Percentiles rank a stretch among this genome's conserved stretches.
These are phyloP conservation scores for Microhierax caerulescens DNA, from an alignment of 2,797 vertebrate genomes.

Conservation along the genomic window DNA sequence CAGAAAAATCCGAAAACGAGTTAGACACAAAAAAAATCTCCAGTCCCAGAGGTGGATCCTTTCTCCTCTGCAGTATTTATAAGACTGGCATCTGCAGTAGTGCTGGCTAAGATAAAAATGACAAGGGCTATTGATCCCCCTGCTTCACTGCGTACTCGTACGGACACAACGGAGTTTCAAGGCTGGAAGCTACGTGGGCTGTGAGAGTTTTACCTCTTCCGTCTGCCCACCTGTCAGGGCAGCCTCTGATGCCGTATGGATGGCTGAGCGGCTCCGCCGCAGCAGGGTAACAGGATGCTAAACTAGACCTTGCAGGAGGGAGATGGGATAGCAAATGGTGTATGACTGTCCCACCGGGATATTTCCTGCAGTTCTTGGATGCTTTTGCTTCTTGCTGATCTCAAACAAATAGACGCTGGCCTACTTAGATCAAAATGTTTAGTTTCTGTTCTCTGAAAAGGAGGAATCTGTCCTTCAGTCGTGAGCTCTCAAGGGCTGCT, in stretches of 20 bases:
- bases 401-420: not conserved
- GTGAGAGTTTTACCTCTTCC: not conserved
- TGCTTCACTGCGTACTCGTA: not conserved
- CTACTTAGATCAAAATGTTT: conserved; percentile 25
- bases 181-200: rapidly evolving
- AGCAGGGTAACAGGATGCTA: not conserved
- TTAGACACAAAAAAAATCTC: not conserved
- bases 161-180: not conserved
- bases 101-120: conserved; percentile 50
- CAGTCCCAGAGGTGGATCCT: not conserved
- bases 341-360: not conserved
- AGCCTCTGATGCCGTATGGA: not conserved
- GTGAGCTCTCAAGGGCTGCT: not conserved
- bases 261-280: not conserved
- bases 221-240: not conserved
- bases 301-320: not conserved
- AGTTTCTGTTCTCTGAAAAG: not conserved
- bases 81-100: conserved; percentile 2
- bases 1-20: not conserved
- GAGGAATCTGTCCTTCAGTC: not conserved
- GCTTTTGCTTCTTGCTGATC: not conserved
- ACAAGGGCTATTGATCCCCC: conserved; percentile 53
- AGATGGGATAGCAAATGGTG: not conserved
- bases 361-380: not conserved
- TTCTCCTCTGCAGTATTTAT: conserved; percentile 32